Evolutionary conservation across 2,113 vertebrate species (phyloP), one percentile per base, ranked within the genome.

Genomic region (Notarius quadriscutis): DNA sequence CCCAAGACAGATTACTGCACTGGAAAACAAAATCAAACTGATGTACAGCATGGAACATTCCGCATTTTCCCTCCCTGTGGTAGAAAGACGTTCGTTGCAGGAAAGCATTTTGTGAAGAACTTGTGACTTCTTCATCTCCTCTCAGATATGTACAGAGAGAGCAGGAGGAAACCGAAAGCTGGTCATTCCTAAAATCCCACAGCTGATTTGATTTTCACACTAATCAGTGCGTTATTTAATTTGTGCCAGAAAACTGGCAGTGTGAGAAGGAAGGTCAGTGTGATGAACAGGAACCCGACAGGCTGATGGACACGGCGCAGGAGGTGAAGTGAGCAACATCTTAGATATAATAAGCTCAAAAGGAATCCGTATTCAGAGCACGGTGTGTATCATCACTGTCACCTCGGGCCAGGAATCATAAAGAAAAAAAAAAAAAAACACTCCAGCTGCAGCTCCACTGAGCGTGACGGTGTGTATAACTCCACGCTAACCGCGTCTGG

Each of bases 1-100:
- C 14, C 30, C 57, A 57, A 63, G 79, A 89, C 18, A 86, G 84
- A 86, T 84, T 51, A 80, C 41, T 62, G 85, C 50, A 30, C n/a
- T 18, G 41, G 55, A 27, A 50, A 14, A 11, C 57, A 50, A 18
- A 85, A 62, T 22, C 18, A 62, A 20, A 8, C 63, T 27, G 63
- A 67, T 15, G 11, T 69, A 58, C 72, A 50, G 69, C 71, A 1
- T 6, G 18, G 48, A 75, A 51, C 7, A 1, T 48, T 72, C 71
- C 1, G 34, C 7, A 51, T 4, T 25, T 75, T 50, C 18, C 25
- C 20, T 50, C 72, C 22, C 41, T 11, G 18, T 25, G 9, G 17
- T 5, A 22, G 20, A 51, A 8, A 72, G 5, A 14, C 1, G n/a
- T 53, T 11, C 51, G 51, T 18, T 34, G 12, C 67, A 67, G 67